A percentile compares a stretch with the other conserved stretches of the same genome.
Evolutionary conservation across 1,140 invertebrate species (phyloP).

Genomic region (Drosophila ercepeae): DNA sequence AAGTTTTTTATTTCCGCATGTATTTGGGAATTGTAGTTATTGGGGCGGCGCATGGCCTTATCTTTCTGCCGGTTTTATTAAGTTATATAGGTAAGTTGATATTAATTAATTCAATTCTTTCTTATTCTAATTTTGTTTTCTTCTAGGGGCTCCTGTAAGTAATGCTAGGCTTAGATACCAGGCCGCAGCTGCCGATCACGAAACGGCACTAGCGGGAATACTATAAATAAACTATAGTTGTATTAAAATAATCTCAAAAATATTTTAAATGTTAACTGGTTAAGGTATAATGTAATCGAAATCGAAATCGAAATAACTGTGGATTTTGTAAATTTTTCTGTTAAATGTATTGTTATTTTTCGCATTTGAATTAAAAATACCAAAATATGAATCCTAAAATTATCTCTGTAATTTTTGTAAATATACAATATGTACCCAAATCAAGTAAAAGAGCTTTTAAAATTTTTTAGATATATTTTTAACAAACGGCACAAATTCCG

Average conservation of each 20-base stretch:
- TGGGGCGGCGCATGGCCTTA: constrained; percentile 97
- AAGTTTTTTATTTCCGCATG: constrained; percentile 99
- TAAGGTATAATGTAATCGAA: constrained; percentile 51
- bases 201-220: constrained; percentile 40
- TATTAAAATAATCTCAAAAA: constrained; percentile 39
- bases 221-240: constrained; percentile 27
- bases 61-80: constrained; percentile 97
- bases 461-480: constrained; percentile 24
- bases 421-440: too few relatives aligned
- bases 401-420: too few relatives aligned
- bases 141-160: constrained; percentile 41
- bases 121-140: neutral
- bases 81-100: constrained; percentile 95
- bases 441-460: too few relatives aligned
- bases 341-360: constrained; percentile 19
- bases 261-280: constrained; percentile 52
- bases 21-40: constrained; percentile 98
- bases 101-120: neutral
- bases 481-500: constrained; percentile 85
- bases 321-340: constrained; percentile 11
- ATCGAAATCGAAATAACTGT: constrained; percentile 19
- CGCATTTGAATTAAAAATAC: constrained; percentile 9
- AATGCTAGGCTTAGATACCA: constrained; percentile 39
- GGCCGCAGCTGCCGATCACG: constrained; percentile 12
- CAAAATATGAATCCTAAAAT: constrained; percentile 12